Percentiles rank a stretch among this genome's conserved stretches.
These are phyloP conservation scores for Galagoides demidoff DNA, from an alignment of 2,797 vertebrate genomes.

Conservation along the genomic window DNA sequence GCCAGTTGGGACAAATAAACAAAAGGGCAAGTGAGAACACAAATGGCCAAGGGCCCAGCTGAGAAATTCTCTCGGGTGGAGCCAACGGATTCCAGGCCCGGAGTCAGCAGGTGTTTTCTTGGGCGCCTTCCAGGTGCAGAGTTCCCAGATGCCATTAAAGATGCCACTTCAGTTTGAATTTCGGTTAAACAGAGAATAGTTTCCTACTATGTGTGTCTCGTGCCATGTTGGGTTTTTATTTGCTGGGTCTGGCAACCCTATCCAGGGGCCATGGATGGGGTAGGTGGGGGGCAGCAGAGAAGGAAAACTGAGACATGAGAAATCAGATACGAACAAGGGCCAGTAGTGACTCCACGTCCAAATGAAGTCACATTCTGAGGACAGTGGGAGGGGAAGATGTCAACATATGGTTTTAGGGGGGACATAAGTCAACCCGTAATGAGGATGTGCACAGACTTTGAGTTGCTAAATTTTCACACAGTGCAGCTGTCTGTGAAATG, in stretches of 20 bases:
- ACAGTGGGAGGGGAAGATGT: too few relatives aligned
- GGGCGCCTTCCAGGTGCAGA: background rate
- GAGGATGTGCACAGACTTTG: too few relatives aligned
- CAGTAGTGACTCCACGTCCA: too few relatives aligned
- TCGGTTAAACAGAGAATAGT: background rate
- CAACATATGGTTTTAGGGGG: too few relatives aligned
- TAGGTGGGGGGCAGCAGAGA: rapidly evolving
- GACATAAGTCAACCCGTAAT: too few relatives aligned
- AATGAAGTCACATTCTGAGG: too few relatives aligned
- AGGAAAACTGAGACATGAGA: background rate
- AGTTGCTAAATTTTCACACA: too few relatives aligned
- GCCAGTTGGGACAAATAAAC: background rate
- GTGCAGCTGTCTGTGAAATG: background rate
- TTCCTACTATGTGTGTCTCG: background rate
- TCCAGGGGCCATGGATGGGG: too few relatives aligned
- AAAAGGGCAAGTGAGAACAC: background rate
- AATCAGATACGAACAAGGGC: background rate
- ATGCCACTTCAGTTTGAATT: background rate
- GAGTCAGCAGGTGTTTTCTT: background rate
- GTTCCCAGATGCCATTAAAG: background rate
- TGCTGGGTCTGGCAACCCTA: background rate
- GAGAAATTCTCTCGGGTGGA: background rate
- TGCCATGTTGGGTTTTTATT: background rate
- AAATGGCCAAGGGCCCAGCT: background rate
- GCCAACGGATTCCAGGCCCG: background rate